Conservation (phyloP, 2,888 invertebrate genomes). For the Drosophila aldrichi region DNA sequence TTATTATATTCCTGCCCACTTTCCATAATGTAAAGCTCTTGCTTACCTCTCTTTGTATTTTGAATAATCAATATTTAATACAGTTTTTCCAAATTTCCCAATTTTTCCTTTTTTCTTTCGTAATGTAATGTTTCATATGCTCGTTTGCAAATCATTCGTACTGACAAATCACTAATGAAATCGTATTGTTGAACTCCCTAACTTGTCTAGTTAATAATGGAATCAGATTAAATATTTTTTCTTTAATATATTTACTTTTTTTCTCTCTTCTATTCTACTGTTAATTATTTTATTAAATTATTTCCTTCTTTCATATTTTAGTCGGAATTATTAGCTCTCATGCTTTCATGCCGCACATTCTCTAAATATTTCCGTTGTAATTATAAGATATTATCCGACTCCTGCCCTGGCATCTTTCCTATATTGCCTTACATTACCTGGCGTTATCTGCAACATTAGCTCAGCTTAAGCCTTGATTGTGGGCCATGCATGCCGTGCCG, state of each 20-base stretch:
- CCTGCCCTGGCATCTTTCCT: neutral
- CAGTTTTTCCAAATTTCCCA: too few relatives aligned
- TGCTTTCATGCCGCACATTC: neutral
- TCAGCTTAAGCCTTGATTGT: constrained; percentile 21
- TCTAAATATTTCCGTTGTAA: constrained; percentile 9
- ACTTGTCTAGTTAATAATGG: too few relatives aligned
- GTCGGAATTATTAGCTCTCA: neutral
- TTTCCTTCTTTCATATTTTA: neutral
- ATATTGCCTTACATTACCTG: constrained; percentile 17
- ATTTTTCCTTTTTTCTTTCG: too few relatives aligned
- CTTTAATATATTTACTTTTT: too few relatives aligned
- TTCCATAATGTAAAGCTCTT: too few relatives aligned
- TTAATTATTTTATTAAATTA: neutral
- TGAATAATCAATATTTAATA: too few relatives aligned
- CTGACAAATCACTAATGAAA: neutral
- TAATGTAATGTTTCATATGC: neutral
- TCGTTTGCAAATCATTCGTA: neutral
- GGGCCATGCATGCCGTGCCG: constrained; percentile 6
- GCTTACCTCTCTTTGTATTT: too few relatives aligned
- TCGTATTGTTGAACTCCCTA: too few relatives aligned
- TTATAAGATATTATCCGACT: constrained; percentile 8
- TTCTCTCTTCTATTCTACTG: too few relatives aligned
- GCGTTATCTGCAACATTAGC: constrained; percentile 9
- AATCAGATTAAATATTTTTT: too few relatives aligned
- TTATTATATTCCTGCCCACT: too few relatives aligned